Base-by-base conservation (phyloP, 2,113 vertebrate genomes). In the Periophthalmus modestus region DNA sequence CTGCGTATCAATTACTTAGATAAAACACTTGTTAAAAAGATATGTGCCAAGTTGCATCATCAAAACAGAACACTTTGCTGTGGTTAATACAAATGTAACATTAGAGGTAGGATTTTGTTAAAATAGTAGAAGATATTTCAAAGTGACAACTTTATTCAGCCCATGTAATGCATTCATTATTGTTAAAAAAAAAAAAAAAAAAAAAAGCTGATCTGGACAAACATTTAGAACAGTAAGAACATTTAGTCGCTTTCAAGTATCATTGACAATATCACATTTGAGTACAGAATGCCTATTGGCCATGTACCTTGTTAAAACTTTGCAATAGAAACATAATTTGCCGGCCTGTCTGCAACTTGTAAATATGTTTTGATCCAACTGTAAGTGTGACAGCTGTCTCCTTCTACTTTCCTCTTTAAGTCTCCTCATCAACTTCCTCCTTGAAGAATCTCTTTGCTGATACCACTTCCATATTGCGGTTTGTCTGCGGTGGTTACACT, bases 401-500 rank as follows among this genome's bases (percentile, higher is more conserved):
- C 69, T 66, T 72, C 7, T 16, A 78, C 83, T 87, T 65, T 39
- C 24, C 21, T 52, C 18, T 16, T 69, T 6, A n/a, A 55, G 15
- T 66, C 14, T 57, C 62, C 70, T 68, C 33, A 1, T 65, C 77
- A 11, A 21, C 83, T 91, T 87, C 86, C 75, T 70, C 72, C 87
- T 89, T 87, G 77, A 80, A 61, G 71, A 75, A 76, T 66, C 82
- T 80, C 82, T 77, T 73, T 75, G 77, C 62, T 34, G 0, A 73
- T 72, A 87, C 85, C 80, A 82, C 83, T 87, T 85, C 85, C 88
- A 85, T 85, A 82, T 83, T 14, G 50, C 3, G 2, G 47, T 11
- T 21, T 0, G 69, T 87, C 72, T 72, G 80, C 78, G 82, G 80
- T 6, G 74, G 79, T 75, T 76, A 61, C 72, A 66, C 34, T 52